These are phyloP conservation scores for Cotesia vestalis DNA, from an alignment of 1,140 invertebrate genomes.

Conservation along the genomic window DNA sequence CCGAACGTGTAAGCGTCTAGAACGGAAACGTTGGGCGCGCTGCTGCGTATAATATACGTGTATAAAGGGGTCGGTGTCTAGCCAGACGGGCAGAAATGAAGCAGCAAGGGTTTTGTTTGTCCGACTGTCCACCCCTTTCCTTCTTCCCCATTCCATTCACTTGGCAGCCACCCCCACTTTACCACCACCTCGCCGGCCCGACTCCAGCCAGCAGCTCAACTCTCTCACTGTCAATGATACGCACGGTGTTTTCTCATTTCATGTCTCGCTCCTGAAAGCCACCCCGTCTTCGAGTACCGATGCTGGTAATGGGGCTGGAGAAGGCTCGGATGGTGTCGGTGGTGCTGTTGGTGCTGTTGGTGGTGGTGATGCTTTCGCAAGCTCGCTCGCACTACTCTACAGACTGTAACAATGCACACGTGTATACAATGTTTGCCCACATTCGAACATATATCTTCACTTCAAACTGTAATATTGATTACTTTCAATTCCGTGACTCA, in stretches of 20 bases:
- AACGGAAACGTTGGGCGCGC: conserved; percentile 50
- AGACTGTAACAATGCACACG: conserved; percentile 56
- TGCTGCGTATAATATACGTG: conserved; percentile 37
- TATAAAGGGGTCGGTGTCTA: conserved; percentile 60
- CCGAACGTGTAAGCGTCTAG: conserved; percentile 38
- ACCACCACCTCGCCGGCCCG: no score
- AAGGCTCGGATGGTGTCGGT: no score
- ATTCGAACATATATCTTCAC: conserved; percentile 58
- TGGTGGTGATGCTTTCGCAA: no score
- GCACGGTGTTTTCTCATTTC: background rate
- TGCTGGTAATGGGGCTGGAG: no score
- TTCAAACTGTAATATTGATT: conserved; percentile 59
- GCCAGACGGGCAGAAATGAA: conserved; percentile 65
- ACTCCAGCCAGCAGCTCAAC: no score
- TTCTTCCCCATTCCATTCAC: conserved; percentile 45
- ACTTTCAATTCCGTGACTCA: conserved; percentile 54
- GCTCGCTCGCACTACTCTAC: conserved; percentile 23
- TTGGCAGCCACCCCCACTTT: no score
- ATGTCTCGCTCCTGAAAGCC: background rate
- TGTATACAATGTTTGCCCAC: conserved; percentile 56
- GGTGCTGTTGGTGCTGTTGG: no score
- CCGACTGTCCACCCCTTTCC: conserved; percentile 62
- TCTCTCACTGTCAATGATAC: no score
- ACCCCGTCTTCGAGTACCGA: no score
- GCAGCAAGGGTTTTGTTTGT: conserved; percentile 67